phyloP scores from a whole-genome alignment of 1,140 invertebrate species.

The Neodiprion fabricii region DNA sequence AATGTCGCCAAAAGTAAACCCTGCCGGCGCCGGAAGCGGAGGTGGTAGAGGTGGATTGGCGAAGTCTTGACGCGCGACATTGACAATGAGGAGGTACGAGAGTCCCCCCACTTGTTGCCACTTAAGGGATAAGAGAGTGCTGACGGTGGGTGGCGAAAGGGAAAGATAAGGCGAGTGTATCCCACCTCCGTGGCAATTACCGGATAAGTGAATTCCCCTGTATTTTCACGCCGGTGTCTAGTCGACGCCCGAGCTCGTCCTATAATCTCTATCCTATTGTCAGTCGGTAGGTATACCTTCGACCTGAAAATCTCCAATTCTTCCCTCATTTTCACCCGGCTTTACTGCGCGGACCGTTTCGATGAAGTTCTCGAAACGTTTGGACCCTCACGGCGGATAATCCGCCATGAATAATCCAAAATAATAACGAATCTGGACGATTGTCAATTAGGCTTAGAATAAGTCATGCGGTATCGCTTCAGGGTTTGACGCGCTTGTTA shows the following conservation, averaged over 20 bases:
- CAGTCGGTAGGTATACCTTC: neutral
- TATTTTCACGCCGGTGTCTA: conserved; percentile 27
- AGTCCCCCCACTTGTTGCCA: conserved; percentile 12
- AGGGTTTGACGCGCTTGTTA: too few relatives aligned
- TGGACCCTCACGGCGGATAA: too few relatives aligned
- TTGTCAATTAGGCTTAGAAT: too few relatives aligned
- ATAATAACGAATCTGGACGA: too few relatives aligned
- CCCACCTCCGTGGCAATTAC: neutral
- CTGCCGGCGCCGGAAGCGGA: too few relatives aligned
- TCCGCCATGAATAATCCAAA: too few relatives aligned
- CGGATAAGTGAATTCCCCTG: conserved; percentile 29
- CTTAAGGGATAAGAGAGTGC: conserved; percentile 9
- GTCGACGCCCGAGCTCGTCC: conserved; percentile 6
- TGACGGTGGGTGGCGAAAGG: neutral
- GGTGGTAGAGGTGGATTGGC: neutral
- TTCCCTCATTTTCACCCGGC: neutral
- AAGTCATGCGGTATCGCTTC: too few relatives aligned
- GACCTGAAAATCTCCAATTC: neutral
- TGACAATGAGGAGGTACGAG: conserved; percentile 6
- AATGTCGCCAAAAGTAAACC: neutral
- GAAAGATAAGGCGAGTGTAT: conserved; percentile 9
- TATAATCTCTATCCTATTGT: neutral
- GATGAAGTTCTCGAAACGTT: too few relatives aligned
- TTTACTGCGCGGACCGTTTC: too few relatives aligned
- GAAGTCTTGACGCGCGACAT: neutral